These are phyloP conservation scores for Mylabris sibirica DNA, from an alignment of 2,888 invertebrate species.

Conservation along the genomic window DNA sequence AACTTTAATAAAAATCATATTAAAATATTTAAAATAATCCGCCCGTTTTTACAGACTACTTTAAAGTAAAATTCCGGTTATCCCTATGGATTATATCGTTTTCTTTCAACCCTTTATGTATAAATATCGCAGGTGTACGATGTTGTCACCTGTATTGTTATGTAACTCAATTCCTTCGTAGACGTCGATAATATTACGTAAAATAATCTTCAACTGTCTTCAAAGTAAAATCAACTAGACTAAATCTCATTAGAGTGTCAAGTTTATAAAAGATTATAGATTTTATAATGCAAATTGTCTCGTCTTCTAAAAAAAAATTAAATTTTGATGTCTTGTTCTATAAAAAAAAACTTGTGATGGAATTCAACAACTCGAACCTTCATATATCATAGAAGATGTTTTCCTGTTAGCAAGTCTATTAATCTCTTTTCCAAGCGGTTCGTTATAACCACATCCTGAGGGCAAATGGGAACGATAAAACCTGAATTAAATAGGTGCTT, in stretches of 20 bases:
- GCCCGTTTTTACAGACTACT: slow-evolving; percentile 5
- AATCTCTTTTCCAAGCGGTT: slow-evolving; percentile 16
- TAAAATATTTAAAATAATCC: slow-evolving; percentile 36
- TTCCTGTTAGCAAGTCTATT: slow-evolving; percentile 13
- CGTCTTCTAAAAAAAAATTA: neutral
- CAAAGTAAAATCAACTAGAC: neutral
- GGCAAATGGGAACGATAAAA: slow-evolving; percentile 14
- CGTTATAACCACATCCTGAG: slow-evolving; percentile 18
- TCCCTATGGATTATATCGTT: neutral
- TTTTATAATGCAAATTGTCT: neutral
- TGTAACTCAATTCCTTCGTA: neutral
- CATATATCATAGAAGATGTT: slow-evolving; percentile 12
- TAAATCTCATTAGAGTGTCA: neutral
- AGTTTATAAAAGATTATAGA: neutral
- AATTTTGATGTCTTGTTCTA: neutral
- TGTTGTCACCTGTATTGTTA: slow-evolving; percentile 1
- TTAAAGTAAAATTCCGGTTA: neutral
- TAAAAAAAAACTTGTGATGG: neutral
- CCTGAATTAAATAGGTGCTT: slow-evolving; percentile 18
- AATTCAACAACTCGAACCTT: neutral
- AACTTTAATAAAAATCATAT: slow-evolving; percentile 35
- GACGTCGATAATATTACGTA: neutral
- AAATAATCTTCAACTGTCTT: neutral
- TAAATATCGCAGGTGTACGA: neutral
- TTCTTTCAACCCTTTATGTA: neutral